phyloP scores from a whole-genome alignment of 2,888 invertebrate species.

The Temnothorax ravouxi region DNA sequence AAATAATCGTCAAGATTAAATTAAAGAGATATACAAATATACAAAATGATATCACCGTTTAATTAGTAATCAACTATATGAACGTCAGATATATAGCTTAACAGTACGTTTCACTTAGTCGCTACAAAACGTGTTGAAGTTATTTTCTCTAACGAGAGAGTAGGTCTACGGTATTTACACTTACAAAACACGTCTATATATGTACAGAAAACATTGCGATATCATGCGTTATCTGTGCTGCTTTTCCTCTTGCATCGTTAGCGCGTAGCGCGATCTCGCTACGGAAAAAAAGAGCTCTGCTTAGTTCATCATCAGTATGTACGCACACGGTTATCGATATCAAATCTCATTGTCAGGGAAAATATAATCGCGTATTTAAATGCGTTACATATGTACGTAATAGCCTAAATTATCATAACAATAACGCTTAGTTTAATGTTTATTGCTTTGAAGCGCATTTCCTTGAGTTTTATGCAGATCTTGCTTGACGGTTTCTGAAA shows the following conservation, averaged over 20 bases:
- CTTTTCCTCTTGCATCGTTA: slow-evolving; percentile 41
- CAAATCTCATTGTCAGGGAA: slow-evolving; percentile 61
- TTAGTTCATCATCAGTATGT: slow-evolving; percentile 48
- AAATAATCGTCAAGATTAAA: slow-evolving; percentile 73
- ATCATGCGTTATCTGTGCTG: slow-evolving; percentile 61
- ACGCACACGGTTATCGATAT: slow-evolving; percentile 62
- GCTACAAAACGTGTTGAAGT: slow-evolving; percentile 66
- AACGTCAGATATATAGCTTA: slow-evolving; percentile 67
- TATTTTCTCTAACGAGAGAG: slow-evolving; percentile 59
- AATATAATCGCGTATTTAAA: slow-evolving; percentile 64
- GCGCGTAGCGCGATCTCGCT: slow-evolving; percentile 34
- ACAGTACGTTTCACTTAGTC: slow-evolving; percentile 63
- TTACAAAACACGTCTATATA: slow-evolving; percentile 77
- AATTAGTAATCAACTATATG: slow-evolving; percentile 69
- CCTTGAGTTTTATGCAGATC: slow-evolving; percentile 63
- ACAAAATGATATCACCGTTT: slow-evolving; percentile 71
- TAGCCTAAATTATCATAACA: slow-evolving; percentile 69
- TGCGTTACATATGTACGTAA: slow-evolving; percentile 58
- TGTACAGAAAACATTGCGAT: slow-evolving; percentile 71
- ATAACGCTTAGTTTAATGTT: slow-evolving; percentile 72
- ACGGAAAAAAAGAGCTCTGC: slow-evolving; percentile 40
- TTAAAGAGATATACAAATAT: slow-evolving; percentile 77
- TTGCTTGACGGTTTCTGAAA: slow-evolving; percentile 51
- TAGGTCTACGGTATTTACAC: slow-evolving; percentile 78
- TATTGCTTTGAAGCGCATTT: slow-evolving; percentile 76